Evolutionary conservation across 2,113 vertebrate genomes (phyloP).

Genomic region (Daphoenositta chrysoptera): DNA sequence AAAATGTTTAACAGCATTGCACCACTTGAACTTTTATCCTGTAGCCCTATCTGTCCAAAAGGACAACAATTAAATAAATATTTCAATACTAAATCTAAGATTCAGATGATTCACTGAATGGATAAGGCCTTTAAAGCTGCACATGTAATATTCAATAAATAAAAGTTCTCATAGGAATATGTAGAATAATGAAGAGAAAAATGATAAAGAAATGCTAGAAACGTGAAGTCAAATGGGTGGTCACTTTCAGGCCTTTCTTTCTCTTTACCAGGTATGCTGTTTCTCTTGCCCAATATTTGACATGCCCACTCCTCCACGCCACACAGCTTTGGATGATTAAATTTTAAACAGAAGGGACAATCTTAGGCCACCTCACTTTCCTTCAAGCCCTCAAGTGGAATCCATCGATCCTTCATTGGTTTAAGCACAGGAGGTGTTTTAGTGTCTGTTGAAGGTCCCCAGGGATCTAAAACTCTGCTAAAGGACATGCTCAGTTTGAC

Average conservation of each 20-base stretch:
- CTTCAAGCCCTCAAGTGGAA: background rate
- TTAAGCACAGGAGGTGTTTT: background rate
- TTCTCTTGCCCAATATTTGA: background rate
- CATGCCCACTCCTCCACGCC: background rate
- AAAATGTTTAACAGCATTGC: background rate
- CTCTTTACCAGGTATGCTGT: background rate
- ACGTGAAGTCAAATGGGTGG: fast-evolving
- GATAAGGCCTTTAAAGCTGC: background rate
- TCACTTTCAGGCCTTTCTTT: background rate
- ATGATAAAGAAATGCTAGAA: background rate
- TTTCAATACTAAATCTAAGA: background rate
- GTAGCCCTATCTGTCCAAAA: background rate
- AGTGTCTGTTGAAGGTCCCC: background rate
- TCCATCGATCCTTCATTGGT: fast-evolving
- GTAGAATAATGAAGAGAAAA: background rate
- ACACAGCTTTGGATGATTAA: background rate
- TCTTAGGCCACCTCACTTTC: background rate
- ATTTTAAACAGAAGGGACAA: background rate
- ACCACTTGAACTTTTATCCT: background rate
- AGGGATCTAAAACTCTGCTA: background rate
- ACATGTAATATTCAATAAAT: background rate
- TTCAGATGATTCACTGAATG: background rate
- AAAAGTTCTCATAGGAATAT: background rate
- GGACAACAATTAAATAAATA: background rate
- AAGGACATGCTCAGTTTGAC: background rate